A percentile compares a stretch with the other conserved stretches of the same genome.
Evolutionary conservation across 2,797 vertebrate species (phyloP).

Genomic region (Gallinago nigripennis): DNA sequence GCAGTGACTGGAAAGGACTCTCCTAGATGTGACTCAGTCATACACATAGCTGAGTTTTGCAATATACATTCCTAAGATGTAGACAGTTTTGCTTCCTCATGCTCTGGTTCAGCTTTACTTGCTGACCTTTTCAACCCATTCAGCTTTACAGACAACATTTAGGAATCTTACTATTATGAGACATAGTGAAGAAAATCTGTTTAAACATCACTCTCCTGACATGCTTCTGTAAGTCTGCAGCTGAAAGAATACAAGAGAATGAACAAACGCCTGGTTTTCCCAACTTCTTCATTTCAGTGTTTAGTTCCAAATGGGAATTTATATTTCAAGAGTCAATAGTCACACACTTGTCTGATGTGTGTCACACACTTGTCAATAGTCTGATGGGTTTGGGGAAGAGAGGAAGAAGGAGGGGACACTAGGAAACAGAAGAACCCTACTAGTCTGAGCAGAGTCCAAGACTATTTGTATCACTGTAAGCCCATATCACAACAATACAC

Average conservation of each 20-base stretch:
- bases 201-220: not conserved
- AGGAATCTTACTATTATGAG: not conserved
- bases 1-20: not conserved
- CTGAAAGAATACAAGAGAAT: not conserved
- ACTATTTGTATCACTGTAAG: not conserved
- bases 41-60: not conserved
- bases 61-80: not conserved
- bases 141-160: not conserved
- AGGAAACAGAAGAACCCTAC: not conserved
- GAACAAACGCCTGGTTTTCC: not conserved
- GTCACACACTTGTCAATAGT: not conserved
- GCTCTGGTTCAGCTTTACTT: not conserved
- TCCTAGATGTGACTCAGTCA: not conserved
- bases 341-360: too few species aligned
- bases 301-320: not conserved
- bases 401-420: not conserved
- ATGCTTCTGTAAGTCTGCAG: not conserved
- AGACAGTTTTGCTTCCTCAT: not conserved
- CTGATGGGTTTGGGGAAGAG: not conserved
- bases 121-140: not conserved
- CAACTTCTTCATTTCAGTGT: not conserved
- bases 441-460: not conserved
- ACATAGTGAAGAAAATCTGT: not conserved
- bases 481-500: not conserved
- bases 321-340: not conserved